phyloP scores from a whole-genome alignment of 2,113 vertebrate species.

The Hypomesus transpacificus region DNA sequence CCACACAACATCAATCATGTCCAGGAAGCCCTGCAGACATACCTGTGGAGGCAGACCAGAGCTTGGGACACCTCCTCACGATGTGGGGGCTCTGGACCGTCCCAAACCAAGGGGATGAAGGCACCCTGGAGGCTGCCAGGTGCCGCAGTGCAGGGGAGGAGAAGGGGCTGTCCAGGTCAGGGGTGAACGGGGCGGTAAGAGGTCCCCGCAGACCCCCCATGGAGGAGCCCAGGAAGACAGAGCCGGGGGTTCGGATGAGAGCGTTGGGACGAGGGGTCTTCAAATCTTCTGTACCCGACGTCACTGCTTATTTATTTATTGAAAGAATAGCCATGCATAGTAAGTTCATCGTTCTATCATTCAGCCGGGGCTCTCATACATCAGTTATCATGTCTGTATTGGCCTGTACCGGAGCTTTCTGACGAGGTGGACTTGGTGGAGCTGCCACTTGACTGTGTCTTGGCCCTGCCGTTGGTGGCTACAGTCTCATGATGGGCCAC shows the following conservation, averaged over 20 bases:
- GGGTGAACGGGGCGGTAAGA: constrained; percentile 68
- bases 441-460: constrained; percentile 68
- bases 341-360: too few species aligned
- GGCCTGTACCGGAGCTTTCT: constrained; percentile 60
- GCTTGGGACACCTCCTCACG: constrained; percentile 78
- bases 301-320: constrained; percentile 36
- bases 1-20: not conserved
- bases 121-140: constrained; percentile 68
- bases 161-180: constrained; percentile 75
- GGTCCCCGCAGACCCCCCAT: constrained; percentile 60
- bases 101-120: constrained; percentile 74
- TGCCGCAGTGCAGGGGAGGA: constrained; percentile 69
- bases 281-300: constrained; percentile 66
- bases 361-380: not conserved
- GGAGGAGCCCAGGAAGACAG: constrained; percentile 73
- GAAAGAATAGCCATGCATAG: too few species aligned
- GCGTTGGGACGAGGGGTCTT: constrained; percentile 66
- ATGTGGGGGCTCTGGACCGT: constrained; percentile 78
- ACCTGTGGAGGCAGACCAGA: constrained; percentile 88
- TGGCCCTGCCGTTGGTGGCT: constrained; percentile 85
- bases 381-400: not conserved
- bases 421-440: constrained; percentile 63
- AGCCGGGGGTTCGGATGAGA: constrained; percentile 65
- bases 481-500: constrained; percentile 84
- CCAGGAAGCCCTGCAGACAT: constrained; percentile 17